These are phyloP conservation scores for Stictonetta naevosa DNA, from an alignment of 2,113 vertebrate genomes.

Conservation along the genomic window DNA sequence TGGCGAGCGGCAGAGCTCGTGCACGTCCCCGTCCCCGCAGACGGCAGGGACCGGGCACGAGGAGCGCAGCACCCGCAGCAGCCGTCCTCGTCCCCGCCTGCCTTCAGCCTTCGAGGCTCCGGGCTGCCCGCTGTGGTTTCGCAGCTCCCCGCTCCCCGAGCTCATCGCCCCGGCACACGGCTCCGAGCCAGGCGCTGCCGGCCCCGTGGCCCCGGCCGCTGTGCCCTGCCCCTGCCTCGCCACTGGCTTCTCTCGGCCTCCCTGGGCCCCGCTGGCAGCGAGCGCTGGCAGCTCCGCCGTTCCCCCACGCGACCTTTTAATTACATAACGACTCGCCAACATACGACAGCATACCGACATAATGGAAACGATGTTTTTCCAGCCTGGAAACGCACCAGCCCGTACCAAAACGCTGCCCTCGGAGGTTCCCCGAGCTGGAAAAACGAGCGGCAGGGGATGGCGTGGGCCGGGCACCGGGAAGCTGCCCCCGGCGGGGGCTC, in stretches of 20 bases:
- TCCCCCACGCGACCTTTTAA: neutral
- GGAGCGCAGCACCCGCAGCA: no score
- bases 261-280: rapidly evolving
- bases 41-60: no score
- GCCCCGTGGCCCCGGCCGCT: neutral
- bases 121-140: rapidly evolving
- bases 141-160: no score
- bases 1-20: no score
- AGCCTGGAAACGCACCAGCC: rapidly evolving
- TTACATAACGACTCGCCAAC: neutral
- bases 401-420: neutral
- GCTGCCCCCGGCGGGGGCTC: rapidly evolving
- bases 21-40: no score
- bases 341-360: neutral
- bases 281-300: neutral
- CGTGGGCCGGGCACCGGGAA: no score
- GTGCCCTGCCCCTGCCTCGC: rapidly evolving
- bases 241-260: neutral
- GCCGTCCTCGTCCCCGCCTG: neutral
- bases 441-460: neutral
- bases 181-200: neutral
- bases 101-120: neutral
- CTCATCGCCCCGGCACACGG: rapidly evolving
- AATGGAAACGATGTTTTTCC: neutral
- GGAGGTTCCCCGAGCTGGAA: neutral